Base-by-base conservation (phyloP, 2,888 invertebrate species). In the Aplocera efformata region DNA sequence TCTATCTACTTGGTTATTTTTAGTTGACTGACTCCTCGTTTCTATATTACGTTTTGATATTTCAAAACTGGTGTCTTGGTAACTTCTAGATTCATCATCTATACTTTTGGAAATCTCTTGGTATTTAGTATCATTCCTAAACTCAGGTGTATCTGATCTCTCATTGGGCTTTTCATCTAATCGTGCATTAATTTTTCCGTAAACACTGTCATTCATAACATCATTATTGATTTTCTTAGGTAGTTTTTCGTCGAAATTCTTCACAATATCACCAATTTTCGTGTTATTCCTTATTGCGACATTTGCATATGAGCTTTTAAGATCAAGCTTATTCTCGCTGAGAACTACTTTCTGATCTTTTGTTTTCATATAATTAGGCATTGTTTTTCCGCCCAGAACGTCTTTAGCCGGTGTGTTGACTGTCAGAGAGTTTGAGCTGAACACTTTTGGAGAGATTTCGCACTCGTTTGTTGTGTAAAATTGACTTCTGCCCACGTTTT, bases 331-430 rank as follows among this genome's bases (percentile, higher is more conserved):
- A 37, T 86, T 86, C 31, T 88, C 88, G 26, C 40, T 52, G 2
- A 54, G 6, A 0, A 50, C 9, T 5, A 53, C 42, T 37, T 51
- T 54, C n/a, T 54, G 45, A 6, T 45, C 27, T 41, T 91, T 76
- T 42, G 89, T 71, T 79, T 40, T 91, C 32, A 92, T 90, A 58
- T 91, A 92, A 53, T 90, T 92, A 10, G 89, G 88, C 2, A 82
- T 48, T 0, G 91, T 83, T 63, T 91, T 91, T 6, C 91, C 90
- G 0, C 94, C 94, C 21, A 95, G 74, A 0, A 95, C 95, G 56
- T 94, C 94, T 73, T 93, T 94, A 0, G 95, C 95, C 0, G 95
- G 95, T 3, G 94, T 94, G 55, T 93, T 95, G 0, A 94, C 93
- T 0, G 95, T 95, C 6, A 94, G 74, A 5, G 93, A 91, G 63